Base-by-base conservation (phyloP, 1,140 invertebrate genomes). In the Cydia amplana region DNA sequence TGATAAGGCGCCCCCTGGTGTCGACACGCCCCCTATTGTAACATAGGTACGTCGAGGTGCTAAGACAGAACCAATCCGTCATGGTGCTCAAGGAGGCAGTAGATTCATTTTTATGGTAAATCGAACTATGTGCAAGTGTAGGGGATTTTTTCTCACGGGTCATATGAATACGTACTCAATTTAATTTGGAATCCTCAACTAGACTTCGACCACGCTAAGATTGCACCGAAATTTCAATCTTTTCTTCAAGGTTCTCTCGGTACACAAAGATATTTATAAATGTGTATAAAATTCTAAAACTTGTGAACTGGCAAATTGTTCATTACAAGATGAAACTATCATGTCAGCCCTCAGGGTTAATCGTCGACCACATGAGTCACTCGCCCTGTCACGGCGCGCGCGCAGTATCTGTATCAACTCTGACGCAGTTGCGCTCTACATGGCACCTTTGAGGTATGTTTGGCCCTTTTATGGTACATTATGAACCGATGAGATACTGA, bases 1-100 rank as follows among this genome's bases (percentile, higher is more conserved):
- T 67, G 64, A 67, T 36, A 67, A 14, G 18, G 64, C 25, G n/a
- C 64, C 64, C 64, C 64, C 65, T 70, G 65, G 32, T 18, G 65
- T 40, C 20, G 32, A 0, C 65, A 70, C 65, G 65, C 65, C 32
- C 18, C 36, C 65, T 36, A 70, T 70, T 70, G n/a, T 67, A 32
- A 67, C 16, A 67, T 32, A 7, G 36, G 28, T 36, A 36, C 64
- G 28, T 67, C 64, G 64, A 18, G 14, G 64, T 23, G 12, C 64
- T 67, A 28, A 70, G n/a, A 36, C 28, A 16, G 65, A 40, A 67
- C 23, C 1, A 10, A 60, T 60, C 18, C 64, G 25, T 70, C 65
- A 40, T 18, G 20, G 55, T 23, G 9, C 55, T 23, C 12, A 55
- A 55, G 51, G 51, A 49, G 46, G 46, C 46, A 49, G 43, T 46